Percentiles rank a stretch among this genome's conserved stretches.
Evolutionary conservation across 2,888 invertebrate species (phyloP).

Genomic region (Conomelus anceps): DNA sequence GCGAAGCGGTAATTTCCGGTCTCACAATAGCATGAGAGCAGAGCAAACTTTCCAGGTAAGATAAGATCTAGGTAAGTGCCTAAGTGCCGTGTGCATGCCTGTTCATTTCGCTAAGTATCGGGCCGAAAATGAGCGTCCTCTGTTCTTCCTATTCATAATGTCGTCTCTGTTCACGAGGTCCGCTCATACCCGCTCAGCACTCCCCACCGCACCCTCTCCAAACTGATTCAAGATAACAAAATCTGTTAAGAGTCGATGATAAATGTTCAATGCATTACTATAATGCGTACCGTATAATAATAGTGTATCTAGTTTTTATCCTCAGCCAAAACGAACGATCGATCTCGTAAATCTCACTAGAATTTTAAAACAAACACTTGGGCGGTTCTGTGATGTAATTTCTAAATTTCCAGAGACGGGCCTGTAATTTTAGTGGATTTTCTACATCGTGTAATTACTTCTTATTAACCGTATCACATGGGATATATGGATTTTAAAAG

Average conservation of each 20-base stretch:
- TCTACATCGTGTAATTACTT: not conserved
- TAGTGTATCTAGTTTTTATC: not conserved
- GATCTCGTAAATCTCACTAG: not conserved
- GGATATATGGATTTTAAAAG: not conserved
- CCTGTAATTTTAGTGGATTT: not conserved
- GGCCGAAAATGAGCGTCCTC: not conserved
- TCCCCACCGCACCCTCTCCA: too few relatives aligned
- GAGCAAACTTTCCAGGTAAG: not conserved
- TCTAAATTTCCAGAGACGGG: not conserved
- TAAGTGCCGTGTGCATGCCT: not conserved
- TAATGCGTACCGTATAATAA: not conserved
- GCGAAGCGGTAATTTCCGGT: not conserved
- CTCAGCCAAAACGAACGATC: not conserved
- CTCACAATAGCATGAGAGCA: not conserved
- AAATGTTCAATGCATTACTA: not conserved
- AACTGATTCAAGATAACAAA: not conserved
- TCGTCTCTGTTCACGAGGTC: not conserved
- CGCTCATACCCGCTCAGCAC: too few relatives aligned
- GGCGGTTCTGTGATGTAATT: not conserved
- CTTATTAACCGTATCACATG: not conserved
- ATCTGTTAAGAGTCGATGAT: not conserved
- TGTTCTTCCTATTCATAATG: too few relatives aligned
- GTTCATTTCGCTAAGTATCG: not conserved
- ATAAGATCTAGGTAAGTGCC: not conserved
- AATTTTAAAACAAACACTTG: not conserved